Conservation (phyloP, 2,888 invertebrate genomes). For the Desoria tigrina region DNA sequence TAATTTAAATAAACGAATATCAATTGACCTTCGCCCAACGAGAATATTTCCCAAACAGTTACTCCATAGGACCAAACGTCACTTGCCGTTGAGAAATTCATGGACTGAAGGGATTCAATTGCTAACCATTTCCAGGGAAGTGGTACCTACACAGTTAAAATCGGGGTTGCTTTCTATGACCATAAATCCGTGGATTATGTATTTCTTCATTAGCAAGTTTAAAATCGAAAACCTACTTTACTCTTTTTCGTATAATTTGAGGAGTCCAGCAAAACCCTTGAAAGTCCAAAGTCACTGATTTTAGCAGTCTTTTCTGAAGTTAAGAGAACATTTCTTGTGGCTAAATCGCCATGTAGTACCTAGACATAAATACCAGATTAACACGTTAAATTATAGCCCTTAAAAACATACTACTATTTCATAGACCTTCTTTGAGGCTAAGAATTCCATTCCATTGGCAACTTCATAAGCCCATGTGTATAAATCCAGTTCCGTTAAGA, state of each 20-base stretch:
- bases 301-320: constrained; percentile 35
- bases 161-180: too few relatives aligned
- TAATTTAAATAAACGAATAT: neutral
- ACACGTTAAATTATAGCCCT: neutral
- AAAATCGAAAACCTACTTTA: constrained; percentile 23
- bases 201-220: neutral
- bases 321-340: constrained; percentile 38
- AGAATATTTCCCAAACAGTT: constrained; percentile 13
- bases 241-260: constrained; percentile 41
- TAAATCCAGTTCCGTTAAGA: constrained; percentile 27
- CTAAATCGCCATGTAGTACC: constrained; percentile 44
- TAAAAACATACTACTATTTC: neutral
- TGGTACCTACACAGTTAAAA: constrained; percentile 18
- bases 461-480: constrained; percentile 41
- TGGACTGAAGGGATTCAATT: constrained; percentile 23
- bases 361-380: neutral
- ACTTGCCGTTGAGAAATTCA: constrained; percentile 14
- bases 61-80: constrained; percentile 36
- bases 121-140: constrained; percentile 48
- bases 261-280: constrained; percentile 30
- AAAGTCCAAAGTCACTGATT: constrained; percentile 41
- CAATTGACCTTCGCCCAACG: constrained; percentile 6
- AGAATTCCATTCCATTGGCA: constrained; percentile 42
- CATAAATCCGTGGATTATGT: neutral
- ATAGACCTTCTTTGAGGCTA: constrained; percentile 26